These are phyloP conservation scores for Pseudomyrmex dendroicus DNA, from an alignment of 1,140 invertebrate species.

Conservation along the genomic window DNA sequence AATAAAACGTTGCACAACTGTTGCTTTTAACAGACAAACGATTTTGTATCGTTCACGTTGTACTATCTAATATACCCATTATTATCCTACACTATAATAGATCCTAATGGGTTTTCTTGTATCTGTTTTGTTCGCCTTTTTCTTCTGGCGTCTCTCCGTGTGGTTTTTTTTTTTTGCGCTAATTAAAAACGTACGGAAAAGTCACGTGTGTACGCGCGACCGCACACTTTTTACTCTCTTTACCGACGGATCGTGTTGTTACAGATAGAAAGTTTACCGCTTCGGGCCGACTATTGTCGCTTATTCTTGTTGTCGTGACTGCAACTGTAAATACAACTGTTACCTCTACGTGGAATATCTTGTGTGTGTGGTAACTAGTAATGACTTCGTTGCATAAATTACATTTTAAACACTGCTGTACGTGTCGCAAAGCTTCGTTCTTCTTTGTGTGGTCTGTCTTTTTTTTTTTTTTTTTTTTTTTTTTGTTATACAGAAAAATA, in stretches of 20 bases:
- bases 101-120: no score
- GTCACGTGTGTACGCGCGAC: background rate
- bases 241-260: constrained; percentile 15
- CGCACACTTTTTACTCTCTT: background rate
- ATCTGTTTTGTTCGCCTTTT: no score
- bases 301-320: constrained; percentile 45
- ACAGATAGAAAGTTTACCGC: constrained; percentile 38
- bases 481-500: constrained; percentile 7
- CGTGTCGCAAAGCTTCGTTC: constrained; percentile 11
- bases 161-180: no score
- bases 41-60: background rate
- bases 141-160: no score
- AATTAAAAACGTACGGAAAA: no score
- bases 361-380: constrained; percentile 11
- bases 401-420: constrained; percentile 6
- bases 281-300: constrained; percentile 12
- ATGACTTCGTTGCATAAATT: constrained; percentile 51
- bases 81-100: no score
- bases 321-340: constrained; percentile 35
- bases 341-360: constrained; percentile 9
- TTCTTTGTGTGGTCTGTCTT: background rate
- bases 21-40: background rate
- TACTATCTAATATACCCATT: no score
- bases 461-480: constrained; percentile 47
- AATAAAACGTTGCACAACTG: background rate